Evolutionary conservation across 2,888 invertebrate species (phyloP), one percentile per base, ranked within the genome.

Genomic region (Meloe dianella): DNA sequence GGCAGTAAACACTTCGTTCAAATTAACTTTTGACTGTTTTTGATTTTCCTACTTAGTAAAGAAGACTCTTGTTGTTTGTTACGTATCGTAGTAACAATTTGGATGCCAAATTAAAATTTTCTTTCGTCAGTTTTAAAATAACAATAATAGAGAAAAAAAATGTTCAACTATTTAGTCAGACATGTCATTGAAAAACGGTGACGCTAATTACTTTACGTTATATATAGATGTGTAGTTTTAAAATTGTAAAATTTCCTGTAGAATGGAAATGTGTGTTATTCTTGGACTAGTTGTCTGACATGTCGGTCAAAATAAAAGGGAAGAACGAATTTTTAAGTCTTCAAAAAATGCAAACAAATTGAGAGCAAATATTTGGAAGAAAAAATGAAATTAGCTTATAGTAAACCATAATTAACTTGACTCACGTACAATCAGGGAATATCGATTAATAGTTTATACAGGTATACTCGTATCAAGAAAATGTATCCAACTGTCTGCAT

Each of bases 31-130:
- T n/a, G n/a, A 7, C 10, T 32, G 9, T 32, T 32, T 8, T n/a
- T n/a, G n/a, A n/a, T n/a, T n/a, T n/a, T n/a, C n/a, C n/a, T n/a
- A n/a, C n/a, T n/a, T n/a, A n/a, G n/a, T 32, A 32, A 32, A 32
- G 32, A 9, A 9, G 32, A 67, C 57, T 69, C 68, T 71, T 71
- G 66, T 69, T 70, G 67, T 72, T 74, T 74, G 71, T 71, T 70
- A 56, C 61, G 64, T 35, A 64, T 57, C 63, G 57, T 59, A 69
- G 65, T 73, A 67, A 73, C 70, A 71, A 71, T 74, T 73, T 56
- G 64, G 75, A 75, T 79, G 79, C 79, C 79, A 80, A 80, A 80
- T 78, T 77, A 79, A 80, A 80, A 76, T 77, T 73, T 75, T 80
- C 79, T 78, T 70, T 80, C 79, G 72, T 74, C 79, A 71, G 69